phyloP scores from a whole-genome alignment of 2,113 vertebrate species.

The Gila orcuttii region DNA sequence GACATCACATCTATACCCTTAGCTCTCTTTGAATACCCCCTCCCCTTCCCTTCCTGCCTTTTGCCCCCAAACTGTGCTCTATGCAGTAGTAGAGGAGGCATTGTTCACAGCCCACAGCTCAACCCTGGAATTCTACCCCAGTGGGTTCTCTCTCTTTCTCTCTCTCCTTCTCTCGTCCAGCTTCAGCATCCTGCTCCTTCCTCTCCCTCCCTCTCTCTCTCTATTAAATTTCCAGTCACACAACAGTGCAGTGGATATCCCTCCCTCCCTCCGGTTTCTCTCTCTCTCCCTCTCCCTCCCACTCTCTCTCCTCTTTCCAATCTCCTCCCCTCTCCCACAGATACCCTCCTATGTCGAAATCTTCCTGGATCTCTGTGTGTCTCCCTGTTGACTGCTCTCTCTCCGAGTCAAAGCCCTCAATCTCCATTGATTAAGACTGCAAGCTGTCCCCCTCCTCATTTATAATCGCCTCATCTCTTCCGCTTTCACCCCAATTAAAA shows the following conservation, averaged over 20 bases:
- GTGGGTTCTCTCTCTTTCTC: conserved; percentile 51
- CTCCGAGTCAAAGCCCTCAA: conserved; percentile 53
- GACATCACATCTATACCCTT: conserved; percentile 54
- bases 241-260: conserved; percentile 86
- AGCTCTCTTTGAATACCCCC: conserved; percentile 17
- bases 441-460: conserved; percentile 35
- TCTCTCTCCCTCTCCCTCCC: conserved; percentile 33
- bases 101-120: conserved; percentile 60
- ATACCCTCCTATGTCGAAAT: conserved; percentile 60
- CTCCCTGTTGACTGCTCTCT: conserved; percentile 64
- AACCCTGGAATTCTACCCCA: conserved; percentile 66
- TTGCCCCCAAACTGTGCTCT: conserved; percentile 37
- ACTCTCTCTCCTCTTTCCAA: conserved; percentile 58
- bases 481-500: conserved; percentile 32
- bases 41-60: background rate
- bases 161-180: conserved; percentile 55
- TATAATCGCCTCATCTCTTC: conserved; percentile 42
- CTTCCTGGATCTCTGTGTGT: conserved; percentile 62
- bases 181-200: conserved; percentile 59
- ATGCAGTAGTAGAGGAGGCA: conserved; percentile 58
- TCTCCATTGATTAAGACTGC: conserved; percentile 47
- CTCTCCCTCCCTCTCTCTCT: conserved; percentile 66
- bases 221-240: conserved; percentile 87
- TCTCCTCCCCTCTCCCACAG: conserved; percentile 49
- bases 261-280: conserved; percentile 65